Evolutionary conservation across 2,888 invertebrate genomes (phyloP).

Genomic region (Tetragonisca angustula): DNA sequence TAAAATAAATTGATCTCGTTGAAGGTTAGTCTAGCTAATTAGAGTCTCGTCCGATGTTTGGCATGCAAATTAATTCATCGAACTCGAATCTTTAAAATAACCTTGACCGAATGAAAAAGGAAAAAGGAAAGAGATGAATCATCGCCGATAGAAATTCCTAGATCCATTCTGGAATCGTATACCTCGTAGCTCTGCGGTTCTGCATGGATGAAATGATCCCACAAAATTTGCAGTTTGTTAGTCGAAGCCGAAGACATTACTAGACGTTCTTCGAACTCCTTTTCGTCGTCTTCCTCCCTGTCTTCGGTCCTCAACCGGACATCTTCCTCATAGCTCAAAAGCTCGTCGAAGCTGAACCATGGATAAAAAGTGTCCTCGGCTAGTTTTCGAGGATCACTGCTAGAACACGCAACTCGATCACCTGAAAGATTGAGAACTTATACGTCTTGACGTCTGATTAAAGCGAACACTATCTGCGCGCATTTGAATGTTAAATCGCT

Average conservation of each 20-base stretch:
- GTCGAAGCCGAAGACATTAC: conserved; percentile 74
- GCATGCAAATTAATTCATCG: neutral
- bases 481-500: conserved; percentile 3
- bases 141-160: neutral
- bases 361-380: conserved; percentile 53
- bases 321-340: conserved; percentile 64
- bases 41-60: neutral
- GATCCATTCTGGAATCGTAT: conserved; percentile 51
- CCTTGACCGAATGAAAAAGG: neutral
- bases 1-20: neutral
- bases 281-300: conserved; percentile 66
- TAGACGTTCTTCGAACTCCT: conserved; percentile 59
- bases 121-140: neutral
- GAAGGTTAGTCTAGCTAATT: too few relatives aligned
- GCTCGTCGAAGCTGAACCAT: conserved; percentile 64
- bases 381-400: conserved; percentile 38
- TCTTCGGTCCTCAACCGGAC: conserved; percentile 62
- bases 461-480: neutral
- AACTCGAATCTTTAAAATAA: neutral
- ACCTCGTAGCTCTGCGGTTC: conserved; percentile 88
- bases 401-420: conserved; percentile 62
- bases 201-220: conserved; percentile 88
- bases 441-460: conserved; percentile 8
- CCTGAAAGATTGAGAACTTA: conserved; percentile 59
- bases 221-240: conserved; percentile 84